phyloP scores from a whole-genome alignment of 2,113 vertebrate species.

The Seriola aureovittata region DNA sequence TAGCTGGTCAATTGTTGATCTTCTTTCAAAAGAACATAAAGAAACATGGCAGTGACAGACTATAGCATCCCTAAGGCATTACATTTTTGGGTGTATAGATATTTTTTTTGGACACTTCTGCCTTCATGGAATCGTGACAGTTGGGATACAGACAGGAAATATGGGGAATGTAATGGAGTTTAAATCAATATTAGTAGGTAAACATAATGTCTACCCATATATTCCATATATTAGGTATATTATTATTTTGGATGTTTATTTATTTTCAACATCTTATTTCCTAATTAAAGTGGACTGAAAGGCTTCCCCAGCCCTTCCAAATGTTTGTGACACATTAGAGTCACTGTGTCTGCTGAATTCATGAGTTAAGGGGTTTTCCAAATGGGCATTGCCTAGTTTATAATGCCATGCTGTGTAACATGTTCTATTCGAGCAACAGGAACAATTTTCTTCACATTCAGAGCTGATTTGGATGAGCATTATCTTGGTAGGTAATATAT shows the following conservation, averaged over 20 bases:
- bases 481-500: conserved; percentile 20
- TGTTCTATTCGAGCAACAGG: conserved; percentile 4
- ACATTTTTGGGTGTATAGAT: background rate
- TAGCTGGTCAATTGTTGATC: background rate
- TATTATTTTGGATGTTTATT: background rate
- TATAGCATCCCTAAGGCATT: background rate
- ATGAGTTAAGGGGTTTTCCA: background rate
- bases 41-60: background rate
- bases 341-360: background rate
- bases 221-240: background rate
- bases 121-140: background rate
- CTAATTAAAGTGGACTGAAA: background rate
- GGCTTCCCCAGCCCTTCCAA: background rate
- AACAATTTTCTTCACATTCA: conserved; percentile 30
- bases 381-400: background rate
- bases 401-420: conserved; percentile 27
- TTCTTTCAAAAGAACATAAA: background rate
- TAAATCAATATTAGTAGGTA: background rate
- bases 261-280: background rate
- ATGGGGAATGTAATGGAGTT: background rate
- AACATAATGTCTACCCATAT: background rate
- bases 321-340: background rate
- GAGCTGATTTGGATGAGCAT: conserved; percentile 51
- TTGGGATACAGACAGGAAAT: background rate
- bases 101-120: background rate